Percentiles rank a stretch among this genome's conserved stretches.
phyloP scores from a whole-genome alignment of 2,888 invertebrate species.

The Cheilosia impressa region DNA sequence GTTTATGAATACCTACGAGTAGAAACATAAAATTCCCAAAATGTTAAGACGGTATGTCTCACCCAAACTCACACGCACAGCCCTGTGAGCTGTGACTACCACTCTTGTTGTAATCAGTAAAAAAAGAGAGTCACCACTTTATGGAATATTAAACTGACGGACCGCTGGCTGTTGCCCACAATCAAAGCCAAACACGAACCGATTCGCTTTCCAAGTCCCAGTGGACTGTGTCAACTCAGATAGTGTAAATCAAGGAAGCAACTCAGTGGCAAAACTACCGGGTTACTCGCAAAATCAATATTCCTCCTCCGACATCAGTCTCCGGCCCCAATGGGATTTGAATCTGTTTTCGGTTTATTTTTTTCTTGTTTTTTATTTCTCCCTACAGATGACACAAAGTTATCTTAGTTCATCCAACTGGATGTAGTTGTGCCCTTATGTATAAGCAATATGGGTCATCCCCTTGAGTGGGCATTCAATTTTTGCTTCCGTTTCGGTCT shows the following conservation, averaged over 20 bases:
- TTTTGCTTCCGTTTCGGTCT: constrained; percentile 34
- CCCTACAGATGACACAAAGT: constrained; percentile 45
- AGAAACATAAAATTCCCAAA: too few species aligned
- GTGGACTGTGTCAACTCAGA: constrained; percentile 29
- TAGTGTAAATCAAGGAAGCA: constrained; percentile 23
- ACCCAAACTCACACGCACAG: too few species aligned
- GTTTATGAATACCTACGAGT: too few species aligned
- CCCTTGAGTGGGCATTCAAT: constrained; percentile 43
- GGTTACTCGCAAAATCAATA: constrained; percentile 56
- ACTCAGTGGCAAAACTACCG: constrained; percentile 31
- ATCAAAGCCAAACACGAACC: constrained; percentile 20
- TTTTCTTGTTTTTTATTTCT: neutral
- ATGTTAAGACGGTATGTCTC: too few species aligned
- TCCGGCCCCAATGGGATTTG: constrained; percentile 27
- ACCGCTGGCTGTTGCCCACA: neutral
- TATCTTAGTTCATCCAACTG: constrained; percentile 61
- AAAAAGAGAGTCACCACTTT: neutral
- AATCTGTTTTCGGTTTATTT: constrained; percentile 14
- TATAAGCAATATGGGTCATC: constrained; percentile 46
- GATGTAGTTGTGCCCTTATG: constrained; percentile 28
- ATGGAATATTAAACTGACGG: neutral
- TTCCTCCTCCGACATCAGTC: constrained; percentile 2
- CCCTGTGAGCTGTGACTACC: too few species aligned
- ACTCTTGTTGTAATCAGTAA: neutral
- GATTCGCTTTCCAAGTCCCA: constrained; percentile 24